A percentile compares a stretch with the other conserved stretches of the same genome.
These are phyloP conservation scores for Heterotis niloticus DNA, from an alignment of 2,113 vertebrate genomes.

Conservation along the genomic window DNA sequence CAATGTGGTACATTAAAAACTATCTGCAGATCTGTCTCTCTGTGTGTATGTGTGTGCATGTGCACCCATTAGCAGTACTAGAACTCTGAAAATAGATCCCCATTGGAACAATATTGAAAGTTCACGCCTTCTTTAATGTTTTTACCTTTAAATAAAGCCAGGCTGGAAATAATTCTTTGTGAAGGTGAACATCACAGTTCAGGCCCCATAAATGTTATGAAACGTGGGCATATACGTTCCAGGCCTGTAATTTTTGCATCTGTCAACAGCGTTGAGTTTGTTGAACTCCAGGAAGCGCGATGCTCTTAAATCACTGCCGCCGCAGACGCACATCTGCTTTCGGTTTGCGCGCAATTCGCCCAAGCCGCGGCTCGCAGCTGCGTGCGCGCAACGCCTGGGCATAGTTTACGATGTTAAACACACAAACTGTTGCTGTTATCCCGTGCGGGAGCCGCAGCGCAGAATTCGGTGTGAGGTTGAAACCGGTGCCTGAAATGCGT, in stretches of 20 bases:
- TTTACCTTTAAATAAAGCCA: too few species aligned
- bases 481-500: not conserved
- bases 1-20: conserved; percentile 99
- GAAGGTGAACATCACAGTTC: too few species aligned
- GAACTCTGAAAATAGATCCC: too few species aligned
- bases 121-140: too few species aligned
- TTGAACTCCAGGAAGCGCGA: not conserved
- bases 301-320: not conserved
- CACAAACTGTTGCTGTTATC: conserved; percentile 9
- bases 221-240: not conserved
- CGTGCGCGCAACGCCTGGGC: conserved; percentile 1
- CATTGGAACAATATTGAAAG: too few species aligned
- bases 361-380: not conserved
- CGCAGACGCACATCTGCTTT: conserved; percentile 2
- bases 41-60: not conserved
- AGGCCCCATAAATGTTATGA: too few species aligned
- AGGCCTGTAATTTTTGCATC: not conserved
- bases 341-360: not conserved
- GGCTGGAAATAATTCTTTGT: too few species aligned
- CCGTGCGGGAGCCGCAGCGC: not conserved
- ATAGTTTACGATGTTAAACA: not conserved
- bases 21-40: conserved; percentile 42
- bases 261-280: too few species aligned
- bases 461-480: not conserved
- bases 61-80: not conserved